Evolutionary conservation across 2,113 vertebrate genomes (phyloP), one percentile per base, ranked within the genome.

Genomic region (Plecturocebus donacophilus): DNA sequence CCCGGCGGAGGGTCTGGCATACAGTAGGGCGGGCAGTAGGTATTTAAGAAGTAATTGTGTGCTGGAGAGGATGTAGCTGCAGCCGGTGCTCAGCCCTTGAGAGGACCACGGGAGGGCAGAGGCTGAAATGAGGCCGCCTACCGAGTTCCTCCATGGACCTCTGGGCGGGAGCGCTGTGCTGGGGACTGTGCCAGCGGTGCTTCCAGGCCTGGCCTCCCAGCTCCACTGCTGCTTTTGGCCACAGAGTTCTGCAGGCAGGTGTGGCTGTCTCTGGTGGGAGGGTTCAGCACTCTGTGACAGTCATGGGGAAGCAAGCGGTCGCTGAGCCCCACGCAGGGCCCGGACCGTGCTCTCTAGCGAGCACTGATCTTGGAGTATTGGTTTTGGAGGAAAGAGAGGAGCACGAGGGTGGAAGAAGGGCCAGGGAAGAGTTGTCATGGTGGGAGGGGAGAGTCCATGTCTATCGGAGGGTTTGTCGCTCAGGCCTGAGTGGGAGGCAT

Each of bases 291-390:
- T 35, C 38, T 21, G 0, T 11, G 4, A 14, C 8, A 0, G 32
- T 35, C 8, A 8, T 21, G 27, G n/a, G 47, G 42, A 4, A 1
- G 3, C 5, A 0, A 1, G 66, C 19, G 2, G 25, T 61, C 20
- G 1, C 13, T 19, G 58, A 77, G 56, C n/a, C 13, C 20, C 20
- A 71, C 27, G 56, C 40, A 1, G 1, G 38, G 25, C 30, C 77
- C 4, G 11, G 54, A 21, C 0, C 0, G 2, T 45, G 42, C 20
- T 32, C 9, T 1, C 3, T 16, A 3, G 56, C 0, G 0, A 45
- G 20, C 76, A 23, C 20, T 4, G 0, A 73, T 45, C 45, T 58
- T 13, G 1, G 11, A 19, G 6, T 23, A 6, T 21, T 56, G 17
- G 8, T 58, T 49, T 68, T 14, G 10, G 52, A 27, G 27, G 56